Evolutionary conservation across 1,140 invertebrate genomes (phyloP), one percentile per base, ranked within the genome.

Genomic region (Aleiodes sp.): DNA sequence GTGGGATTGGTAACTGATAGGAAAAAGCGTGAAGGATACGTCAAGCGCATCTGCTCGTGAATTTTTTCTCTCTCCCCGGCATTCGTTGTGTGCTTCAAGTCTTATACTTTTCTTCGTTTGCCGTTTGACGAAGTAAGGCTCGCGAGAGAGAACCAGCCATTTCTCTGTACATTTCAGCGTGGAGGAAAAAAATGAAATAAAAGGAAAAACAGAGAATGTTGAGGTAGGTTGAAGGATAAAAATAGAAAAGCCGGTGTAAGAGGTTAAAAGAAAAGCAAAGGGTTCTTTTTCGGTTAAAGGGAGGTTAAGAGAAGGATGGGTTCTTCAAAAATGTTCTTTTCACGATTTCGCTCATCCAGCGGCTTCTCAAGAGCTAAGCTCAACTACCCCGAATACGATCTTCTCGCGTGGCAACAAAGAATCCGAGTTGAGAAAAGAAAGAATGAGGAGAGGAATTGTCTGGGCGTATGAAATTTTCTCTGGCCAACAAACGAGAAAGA

Each of bases 311-410:
- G 7, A 35, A 46, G 37, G 31, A 69, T 52, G 60, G 61, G 67
- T 69, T 69, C 59, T 63, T 69, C 60, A 69, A 63, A 69, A 69
- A 69, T 63, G 60, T 64, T 69, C 67, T 69, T 69, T 69, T 69
- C 59, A 69, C 60, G 41, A 69, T 69, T 59, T 63, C 59, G 28
- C 39, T 68, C 66, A 68, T 68, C 57, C 66, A 28, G 39, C 57
- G 28, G 66, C 57, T 46, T 56, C 67, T 63, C 43, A 16, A 69
- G 67, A 56, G n/a, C 26, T 56, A 31, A 69, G 61, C 67, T 68
- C 57, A 68, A 68, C 66, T 59, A 67, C 31, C 26, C 57, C 66
- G 59, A 61, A 61, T 43, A 35, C 29, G 37, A 69, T 69, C 16
- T 43, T 68, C 21, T 65, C 41, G 60, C 67, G 59, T 69, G 29